phyloP scores from a whole-genome alignment of 1,140 invertebrate genomes.

The Orchestia grillus region DNA sequence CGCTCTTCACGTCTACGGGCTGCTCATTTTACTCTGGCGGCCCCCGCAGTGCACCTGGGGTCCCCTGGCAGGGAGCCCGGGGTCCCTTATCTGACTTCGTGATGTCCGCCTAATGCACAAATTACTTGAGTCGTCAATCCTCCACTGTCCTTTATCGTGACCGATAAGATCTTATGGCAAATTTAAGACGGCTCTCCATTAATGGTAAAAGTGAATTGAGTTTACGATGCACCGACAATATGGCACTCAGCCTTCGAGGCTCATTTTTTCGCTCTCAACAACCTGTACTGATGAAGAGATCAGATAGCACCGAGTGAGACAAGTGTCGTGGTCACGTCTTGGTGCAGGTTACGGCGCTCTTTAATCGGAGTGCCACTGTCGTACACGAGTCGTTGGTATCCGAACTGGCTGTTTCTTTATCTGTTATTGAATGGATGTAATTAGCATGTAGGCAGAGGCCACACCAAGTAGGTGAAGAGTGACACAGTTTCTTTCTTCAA shows the following conservation, averaged over 20 bases:
- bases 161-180: conserved; percentile 17
- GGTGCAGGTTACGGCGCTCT: neutral
- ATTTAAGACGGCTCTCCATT: conserved; percentile 20
- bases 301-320: neutral
- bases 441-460: neutral
- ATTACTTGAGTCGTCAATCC: conserved; percentile 46
- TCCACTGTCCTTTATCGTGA: conserved; percentile 15
- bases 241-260: neutral
- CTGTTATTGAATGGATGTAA: neutral
- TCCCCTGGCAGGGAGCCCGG: neutral
- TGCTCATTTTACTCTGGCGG: neutral
- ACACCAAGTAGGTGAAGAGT: neutral
- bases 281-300: conserved; percentile 22
- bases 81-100: neutral
- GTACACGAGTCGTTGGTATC: neutral
- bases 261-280: neutral
- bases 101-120: conserved; percentile 40
- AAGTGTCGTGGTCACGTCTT: neutral
- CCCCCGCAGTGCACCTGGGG: neutral
- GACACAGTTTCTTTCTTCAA: neutral
- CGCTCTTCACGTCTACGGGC: neutral
- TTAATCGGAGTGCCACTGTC: neutral
- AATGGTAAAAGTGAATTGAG: neutral
- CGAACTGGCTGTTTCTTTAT: neutral
- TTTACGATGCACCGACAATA: neutral